A percentile compares a stretch with the other conserved stretches of the same genome.
phyloP scores from a whole-genome alignment of 2,888 invertebrate genomes.

The Hedya salicella region DNA sequence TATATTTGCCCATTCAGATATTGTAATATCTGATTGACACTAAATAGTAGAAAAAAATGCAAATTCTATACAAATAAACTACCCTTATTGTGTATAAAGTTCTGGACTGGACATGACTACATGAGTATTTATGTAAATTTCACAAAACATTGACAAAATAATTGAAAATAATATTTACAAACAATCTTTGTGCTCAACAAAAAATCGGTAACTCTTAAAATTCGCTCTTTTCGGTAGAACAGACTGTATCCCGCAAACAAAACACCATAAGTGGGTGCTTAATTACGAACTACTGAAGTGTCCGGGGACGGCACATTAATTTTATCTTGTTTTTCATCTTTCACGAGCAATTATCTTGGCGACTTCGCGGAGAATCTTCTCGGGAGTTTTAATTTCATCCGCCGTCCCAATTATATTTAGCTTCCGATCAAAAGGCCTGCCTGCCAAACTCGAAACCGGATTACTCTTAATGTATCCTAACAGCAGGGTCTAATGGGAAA shows the following conservation, averaged over 20 bases:
- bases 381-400: slow-evolving; percentile 69
- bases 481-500: slow-evolving; percentile 1
- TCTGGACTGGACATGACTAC: no score
- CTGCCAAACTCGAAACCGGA: slow-evolving; percentile 27
- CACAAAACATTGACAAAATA: no score
- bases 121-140: no score
- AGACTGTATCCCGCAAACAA: slow-evolving; percentile 55
- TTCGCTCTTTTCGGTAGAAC: neutral
- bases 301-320: slow-evolving; percentile 78
- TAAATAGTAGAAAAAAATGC: no score
- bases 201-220: neutral
- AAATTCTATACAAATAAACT: no score
- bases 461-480: slow-evolving; percentile 17
- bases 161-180: no score
- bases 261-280: slow-evolving; percentile 67
- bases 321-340: slow-evolving; percentile 76
- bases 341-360: slow-evolving; percentile 72
- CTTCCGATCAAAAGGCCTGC: slow-evolving; percentile 53
- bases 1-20: no score
- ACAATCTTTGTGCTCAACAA: no score
- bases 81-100: no score
- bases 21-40: no score
- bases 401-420: slow-evolving; percentile 64
- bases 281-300: slow-evolving; percentile 75
- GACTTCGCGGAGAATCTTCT: slow-evolving; percentile 58